phyloP scores from a whole-genome alignment of 2,797 vertebrate genomes.

The Diplodus puntazzo region DNA sequence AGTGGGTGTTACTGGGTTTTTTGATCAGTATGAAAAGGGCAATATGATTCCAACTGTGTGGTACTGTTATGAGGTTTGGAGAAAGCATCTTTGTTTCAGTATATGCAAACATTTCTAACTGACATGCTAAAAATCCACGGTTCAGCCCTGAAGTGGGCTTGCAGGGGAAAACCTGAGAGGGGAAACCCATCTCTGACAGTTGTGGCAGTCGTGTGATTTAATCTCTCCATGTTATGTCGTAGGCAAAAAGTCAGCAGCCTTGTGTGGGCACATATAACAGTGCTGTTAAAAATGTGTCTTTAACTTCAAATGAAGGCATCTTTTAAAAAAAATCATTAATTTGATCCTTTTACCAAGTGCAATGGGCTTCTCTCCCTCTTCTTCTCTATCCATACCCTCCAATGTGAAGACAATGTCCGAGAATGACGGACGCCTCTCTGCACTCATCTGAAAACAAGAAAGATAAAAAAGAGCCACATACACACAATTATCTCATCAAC shows the following conservation, averaged over 20 bases:
- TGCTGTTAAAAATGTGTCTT: background rate
- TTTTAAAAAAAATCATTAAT: background rate
- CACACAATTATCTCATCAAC: background rate
- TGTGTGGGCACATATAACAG: background rate
- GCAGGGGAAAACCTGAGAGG: background rate
- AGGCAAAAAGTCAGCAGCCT: background rate
- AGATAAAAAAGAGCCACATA: background rate
- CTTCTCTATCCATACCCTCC: constrained; percentile 76
- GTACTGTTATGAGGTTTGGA: no score
- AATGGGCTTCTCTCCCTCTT: constrained; percentile 55
- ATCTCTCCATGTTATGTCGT: background rate
- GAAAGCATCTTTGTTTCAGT: background rate
- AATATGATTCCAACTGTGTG: no score
- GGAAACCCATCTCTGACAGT: background rate
- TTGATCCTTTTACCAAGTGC: constrained; percentile 64
- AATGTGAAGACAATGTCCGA: constrained; percentile 88
- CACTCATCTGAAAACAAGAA: constrained; percentile 86
- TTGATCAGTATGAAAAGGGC: no score
- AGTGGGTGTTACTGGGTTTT: no score
- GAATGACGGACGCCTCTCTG: constrained; percentile 89
- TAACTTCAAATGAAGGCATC: no score
- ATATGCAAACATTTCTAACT: background rate
- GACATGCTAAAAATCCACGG: background rate
- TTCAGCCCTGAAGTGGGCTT: background rate
- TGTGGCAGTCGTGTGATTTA: background rate